Evolutionary conservation across 2,113 vertebrate genomes (phyloP), one percentile per base, ranked within the genome.

Genomic region (Zapus hudsonius): DNA sequence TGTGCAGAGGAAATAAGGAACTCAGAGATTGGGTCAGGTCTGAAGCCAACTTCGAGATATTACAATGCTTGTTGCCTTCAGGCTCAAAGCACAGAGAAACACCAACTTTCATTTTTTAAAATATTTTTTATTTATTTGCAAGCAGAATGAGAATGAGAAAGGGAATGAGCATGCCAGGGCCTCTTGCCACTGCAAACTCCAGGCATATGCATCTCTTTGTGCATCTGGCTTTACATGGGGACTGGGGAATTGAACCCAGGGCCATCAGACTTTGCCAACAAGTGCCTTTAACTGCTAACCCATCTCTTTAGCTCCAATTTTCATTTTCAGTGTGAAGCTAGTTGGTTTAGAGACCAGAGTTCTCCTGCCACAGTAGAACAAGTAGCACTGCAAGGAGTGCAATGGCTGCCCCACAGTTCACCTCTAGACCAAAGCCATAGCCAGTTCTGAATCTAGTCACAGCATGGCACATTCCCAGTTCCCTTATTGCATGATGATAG

Each of bases 1-100:
- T 12, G 31, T 2, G n/a, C 5, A 1, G n/a, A n/a, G n/a, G n/a
- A n/a, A n/a, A n/a, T n/a, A 23, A 57, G 33, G 9, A 10, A 29
- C 31, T 17, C 82, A 27, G 84, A 13, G 23, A 11, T 20, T 4
- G 33, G n/a, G 63, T n/a, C 22, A 22, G 38, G 78, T 17, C 74
- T 69, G 84, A 69, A 40, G 38, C 73, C 70, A 81, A 2, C 17
- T 2, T 0, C 27, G 36, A 23, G 25, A 22, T 23, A 29, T 20
- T 2, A 7, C 64, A 52, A 61, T 66, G 33, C 63, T 47, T 6
- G 27, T 44, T 69, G 83, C 84, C 66, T 66, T 73, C 73, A 78
- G 44, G 22, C 23, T 38, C 73, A 72, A 59, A 40, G 33, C 89
- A 84, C 11, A 10, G 0, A 38, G 84, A 89, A 64, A 52, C 42